A percentile compares a stretch with the other conserved stretches of the same genome.
Evolutionary conservation across 2,797 vertebrate genomes (phyloP).

Genomic region (Sebastes elongatus): DNA sequence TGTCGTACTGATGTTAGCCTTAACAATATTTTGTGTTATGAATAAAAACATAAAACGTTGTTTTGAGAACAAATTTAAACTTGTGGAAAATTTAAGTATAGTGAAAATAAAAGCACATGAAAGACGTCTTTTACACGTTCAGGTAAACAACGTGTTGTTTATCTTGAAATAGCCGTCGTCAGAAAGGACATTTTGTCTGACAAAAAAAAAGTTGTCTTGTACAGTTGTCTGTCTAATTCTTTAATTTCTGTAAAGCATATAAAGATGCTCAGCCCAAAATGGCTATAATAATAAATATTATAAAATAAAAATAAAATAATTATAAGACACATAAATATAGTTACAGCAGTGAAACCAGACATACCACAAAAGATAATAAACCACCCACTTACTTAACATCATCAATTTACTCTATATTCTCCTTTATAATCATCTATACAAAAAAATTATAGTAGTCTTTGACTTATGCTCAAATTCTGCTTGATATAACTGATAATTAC

Average conservation of each 20-base stretch:
- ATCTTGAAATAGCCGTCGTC: neutral
- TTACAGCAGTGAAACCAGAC: neutral
- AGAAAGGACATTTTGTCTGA: neutral
- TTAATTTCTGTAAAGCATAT: neutral
- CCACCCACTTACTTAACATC: neutral
- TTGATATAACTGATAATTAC: no score
- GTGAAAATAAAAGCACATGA: slow-evolving; percentile 5
- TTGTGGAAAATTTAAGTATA: slow-evolving; percentile 41
- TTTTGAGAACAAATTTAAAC: slow-evolving; percentile 68
- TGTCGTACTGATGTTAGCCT: slow-evolving; percentile 45
- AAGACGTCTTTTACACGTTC: neutral
- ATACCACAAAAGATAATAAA: neutral
- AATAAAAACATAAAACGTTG: slow-evolving; percentile 67
- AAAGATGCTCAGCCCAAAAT: neutral
- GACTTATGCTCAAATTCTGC: no score
- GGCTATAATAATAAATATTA: neutral
- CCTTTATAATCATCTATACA: neutral
- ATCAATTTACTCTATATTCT: no score
- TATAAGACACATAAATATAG: no score
- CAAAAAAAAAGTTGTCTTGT: neutral
- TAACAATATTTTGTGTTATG: slow-evolving; percentile 75
- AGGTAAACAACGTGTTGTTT: neutral
- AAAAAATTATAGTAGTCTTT: neutral
- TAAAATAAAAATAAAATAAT: no score
- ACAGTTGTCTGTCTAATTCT: neutral